A percentile compares a stretch with the other conserved stretches of the same genome.
phyloP scores from a whole-genome alignment of 1,140 invertebrate species.

The Heliconius hermathena region DNA sequence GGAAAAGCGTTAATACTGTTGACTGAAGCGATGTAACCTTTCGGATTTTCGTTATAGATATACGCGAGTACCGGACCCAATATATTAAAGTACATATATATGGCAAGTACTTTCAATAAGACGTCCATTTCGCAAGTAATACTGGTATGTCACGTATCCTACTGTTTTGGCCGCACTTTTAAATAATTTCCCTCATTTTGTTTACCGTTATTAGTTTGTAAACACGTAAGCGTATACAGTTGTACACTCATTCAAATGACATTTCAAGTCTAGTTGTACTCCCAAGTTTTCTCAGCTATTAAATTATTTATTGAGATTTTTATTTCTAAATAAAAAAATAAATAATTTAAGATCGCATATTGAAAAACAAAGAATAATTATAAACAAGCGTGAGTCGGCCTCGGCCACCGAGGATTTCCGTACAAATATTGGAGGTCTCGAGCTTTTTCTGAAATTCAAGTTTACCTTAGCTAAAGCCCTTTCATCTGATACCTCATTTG shows the following conservation, averaged over 20 bases:
- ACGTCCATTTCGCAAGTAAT: constrained; percentile 49
- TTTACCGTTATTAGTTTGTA: constrained; percentile 36
- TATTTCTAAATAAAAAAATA: no score
- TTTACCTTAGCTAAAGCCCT: no score
- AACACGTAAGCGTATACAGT: constrained; percentile 2
- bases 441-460: no score
- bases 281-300: background rate
- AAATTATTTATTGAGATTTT: no score
- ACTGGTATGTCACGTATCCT: constrained; percentile 23
- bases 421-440: no score
- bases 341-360: no score
- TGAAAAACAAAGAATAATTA: no score
- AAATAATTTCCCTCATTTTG: constrained; percentile 43
- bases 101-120: constrained; percentile 36
- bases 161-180: constrained; percentile 42
- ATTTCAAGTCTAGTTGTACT: background rate
- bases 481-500: no score
- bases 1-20: constrained; percentile 36
- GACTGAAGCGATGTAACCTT: constrained; percentile 42
- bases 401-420: no score
- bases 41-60: constrained; percentile 53
- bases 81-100: constrained; percentile 45
- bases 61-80: constrained; percentile 47
- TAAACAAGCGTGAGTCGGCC: no score
- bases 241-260: background rate